Base-by-base conservation (phyloP, 1,140 invertebrate genomes). In the Drosophila lacertosa region DNA sequence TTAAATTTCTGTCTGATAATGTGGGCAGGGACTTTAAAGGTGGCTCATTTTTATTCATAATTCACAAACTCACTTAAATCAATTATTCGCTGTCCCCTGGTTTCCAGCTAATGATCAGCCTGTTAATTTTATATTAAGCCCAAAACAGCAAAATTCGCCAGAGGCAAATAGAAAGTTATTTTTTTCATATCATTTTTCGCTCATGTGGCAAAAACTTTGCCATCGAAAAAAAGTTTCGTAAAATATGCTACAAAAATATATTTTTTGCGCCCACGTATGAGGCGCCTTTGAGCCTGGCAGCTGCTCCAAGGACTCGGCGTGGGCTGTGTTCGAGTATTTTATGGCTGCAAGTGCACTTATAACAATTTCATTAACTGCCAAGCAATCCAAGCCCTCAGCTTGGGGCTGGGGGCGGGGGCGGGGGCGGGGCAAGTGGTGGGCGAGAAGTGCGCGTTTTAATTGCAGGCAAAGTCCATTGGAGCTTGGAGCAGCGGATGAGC, bases 281-380 rank as follows among this genome's bases (percentile, higher is more conserved):
- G 22, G 50, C 18, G 50, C 15, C 20, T 44, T 26, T 35, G 15
- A 45, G 37, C 13, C 26, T 9, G 39, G 37, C 32, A 63, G 68
- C 33, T 37, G 66, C 29, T 48, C 3, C 11, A 4, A 22, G 20
- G 5, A 13, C 26, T 29, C 29, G 9, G 10, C 16, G 4, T 15
- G 13, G 24, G 13, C 39, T 35, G 11, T 50, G 59, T 62, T 54
- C 40, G n/a, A 24, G 37, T 62, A 58, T 65, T 60, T 54, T 47
- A 55, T 64, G 24, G 33, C 47, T 62, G 10, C 32, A 57, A 62
- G 60, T 68, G 65, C 62, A 68, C 82, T 83, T 67, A 20, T 20
- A 81, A 75, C 69, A 74, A 77, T 88, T 88, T 88, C 74, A 78
- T 88, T 78, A 82, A 75, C 74, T 88, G 74, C 64, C 71, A 88